Evolutionary conservation across 2,113 vertebrate genomes (phyloP).

Genomic region (Benitochromis conjunctus): DNA sequence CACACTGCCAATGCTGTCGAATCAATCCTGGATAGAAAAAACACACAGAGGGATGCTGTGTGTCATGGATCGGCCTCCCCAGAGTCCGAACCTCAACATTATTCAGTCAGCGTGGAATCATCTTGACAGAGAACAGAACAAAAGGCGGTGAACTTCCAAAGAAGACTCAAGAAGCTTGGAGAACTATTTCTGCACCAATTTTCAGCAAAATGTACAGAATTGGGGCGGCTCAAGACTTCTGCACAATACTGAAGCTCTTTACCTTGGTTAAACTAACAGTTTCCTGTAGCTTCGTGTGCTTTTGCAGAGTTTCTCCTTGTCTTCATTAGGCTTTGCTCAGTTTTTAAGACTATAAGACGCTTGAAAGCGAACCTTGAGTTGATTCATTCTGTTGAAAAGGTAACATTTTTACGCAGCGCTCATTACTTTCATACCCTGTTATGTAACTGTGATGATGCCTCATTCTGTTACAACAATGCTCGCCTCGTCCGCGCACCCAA

Average conservation of each 20-base stretch:
- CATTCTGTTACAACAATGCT: neutral
- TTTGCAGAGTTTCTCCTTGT: neutral
- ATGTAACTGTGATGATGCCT: neutral
- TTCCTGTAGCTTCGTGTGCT: accelerated
- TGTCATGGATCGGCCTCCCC: too few species aligned
- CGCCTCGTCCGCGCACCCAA: neutral
- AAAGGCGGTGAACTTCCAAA: neutral
- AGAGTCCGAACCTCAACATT: accelerated
- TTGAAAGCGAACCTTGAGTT: neutral
- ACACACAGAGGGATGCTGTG: too few species aligned
- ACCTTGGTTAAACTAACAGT: neutral
- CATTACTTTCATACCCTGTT: neutral
- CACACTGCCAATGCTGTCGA: too few species aligned
- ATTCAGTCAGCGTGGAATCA: neutral
- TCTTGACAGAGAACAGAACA: neutral
- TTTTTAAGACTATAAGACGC: neutral
- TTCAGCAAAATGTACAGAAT: neutral
- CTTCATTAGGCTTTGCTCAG: neutral
- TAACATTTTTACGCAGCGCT: neutral
- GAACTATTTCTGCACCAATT: neutral
- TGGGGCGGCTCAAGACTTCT: neutral
- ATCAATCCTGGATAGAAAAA: too few species aligned
- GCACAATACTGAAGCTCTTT: neutral
- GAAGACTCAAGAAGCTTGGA: neutral
- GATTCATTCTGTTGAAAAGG: neutral